Base-by-base conservation (phyloP, 2,797 vertebrate species). In the Lemur catta region DNA sequence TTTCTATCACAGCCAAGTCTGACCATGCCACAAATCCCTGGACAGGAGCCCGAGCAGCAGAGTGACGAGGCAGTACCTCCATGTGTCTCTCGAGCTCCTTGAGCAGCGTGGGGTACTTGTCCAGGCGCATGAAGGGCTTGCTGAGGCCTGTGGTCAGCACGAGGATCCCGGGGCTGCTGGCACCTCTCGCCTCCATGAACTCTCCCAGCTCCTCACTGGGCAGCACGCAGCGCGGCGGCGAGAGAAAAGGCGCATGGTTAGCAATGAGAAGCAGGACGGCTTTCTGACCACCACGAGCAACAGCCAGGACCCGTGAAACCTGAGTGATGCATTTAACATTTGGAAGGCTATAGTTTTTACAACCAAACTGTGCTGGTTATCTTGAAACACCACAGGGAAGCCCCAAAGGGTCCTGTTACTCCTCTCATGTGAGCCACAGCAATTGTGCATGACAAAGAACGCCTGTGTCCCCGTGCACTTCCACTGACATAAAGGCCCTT, bases 51-150 rank as follows among this genome's bases (percentile, higher is more conserved):
- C 1, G 11, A 52, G 33, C 6, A 13, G n/a, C 48, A 52, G 33
- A 35, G 13, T 24, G 7, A 9, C 1, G 22, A 35, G 7, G 2
- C 8, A 7, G 98, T 98, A 99, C 99, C 99, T 99, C 99, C 99
- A 99, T 99, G 98, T 99, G 99, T 92, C 99, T 99, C 98, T 99
- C 99, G 97, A 99, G 99, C 97, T 99, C 99, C 98, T 99, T 99
- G 95, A 99, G 99, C 97, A 99, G 98, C 0, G 99, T 99, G 59
- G 99, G 99, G 98, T 99, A 99, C 98, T 99, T 99, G 98, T 99
- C 99, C 95, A 99, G 99, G 97, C 99, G 99, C 99, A 99, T 99
- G 96, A 99, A 99, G 35, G 99, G 99, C 98, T 99, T 99, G 98
- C 99, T 99, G 97, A 99, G 99, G 98, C 99, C 99, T 0, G 99